Conservation (phyloP, 2,888 invertebrate species). For the Rhopalosiphum nymphaeae region DNA sequence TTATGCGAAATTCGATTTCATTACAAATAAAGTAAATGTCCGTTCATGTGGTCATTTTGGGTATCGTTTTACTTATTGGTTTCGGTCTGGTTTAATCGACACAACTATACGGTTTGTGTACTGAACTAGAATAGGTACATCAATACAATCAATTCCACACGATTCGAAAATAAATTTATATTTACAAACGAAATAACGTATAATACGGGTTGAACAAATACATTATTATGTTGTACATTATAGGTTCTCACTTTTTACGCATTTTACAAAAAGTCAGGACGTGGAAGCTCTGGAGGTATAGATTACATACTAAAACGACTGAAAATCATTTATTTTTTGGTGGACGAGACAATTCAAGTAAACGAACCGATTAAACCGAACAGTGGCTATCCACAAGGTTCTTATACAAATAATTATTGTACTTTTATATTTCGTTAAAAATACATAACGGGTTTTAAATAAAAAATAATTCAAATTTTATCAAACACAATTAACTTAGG, state of each 20-base stretch:
- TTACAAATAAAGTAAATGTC: background rate
- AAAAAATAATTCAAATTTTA: background rate
- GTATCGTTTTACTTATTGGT: slow-evolving; percentile 43
- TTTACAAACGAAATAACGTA: background rate
- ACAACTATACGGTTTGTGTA: slow-evolving; percentile 16
- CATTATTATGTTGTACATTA: background rate
- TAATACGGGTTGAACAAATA: background rate
- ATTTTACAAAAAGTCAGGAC: slow-evolving; percentile 83
- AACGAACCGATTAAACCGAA: slow-evolving; percentile 85
- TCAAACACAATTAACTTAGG: background rate
- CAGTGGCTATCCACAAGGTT: slow-evolving; percentile 88
- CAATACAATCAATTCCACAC: slow-evolving; percentile 11
- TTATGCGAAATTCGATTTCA: slow-evolving; percentile 21
- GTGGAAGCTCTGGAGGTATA: slow-evolving; percentile 78
- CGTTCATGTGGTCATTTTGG: slow-evolving; percentile 4
- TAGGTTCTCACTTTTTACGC: slow-evolving; percentile 84
- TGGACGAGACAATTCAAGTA: slow-evolving; percentile 94
- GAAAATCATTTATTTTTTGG: slow-evolving; percentile 87
- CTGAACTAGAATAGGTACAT: slow-evolving; percentile 26
- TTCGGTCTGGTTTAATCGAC: slow-evolving; percentile 22
- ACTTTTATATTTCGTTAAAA: background rate
- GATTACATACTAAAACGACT: slow-evolving; percentile 82
- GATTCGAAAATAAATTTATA: background rate
- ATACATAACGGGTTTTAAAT: background rate
- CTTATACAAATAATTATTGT: slow-evolving; percentile 4